These are phyloP conservation scores for Argynnis bischoffii DNA, from an alignment of 2,888 invertebrate genomes.

Conservation along the genomic window DNA sequence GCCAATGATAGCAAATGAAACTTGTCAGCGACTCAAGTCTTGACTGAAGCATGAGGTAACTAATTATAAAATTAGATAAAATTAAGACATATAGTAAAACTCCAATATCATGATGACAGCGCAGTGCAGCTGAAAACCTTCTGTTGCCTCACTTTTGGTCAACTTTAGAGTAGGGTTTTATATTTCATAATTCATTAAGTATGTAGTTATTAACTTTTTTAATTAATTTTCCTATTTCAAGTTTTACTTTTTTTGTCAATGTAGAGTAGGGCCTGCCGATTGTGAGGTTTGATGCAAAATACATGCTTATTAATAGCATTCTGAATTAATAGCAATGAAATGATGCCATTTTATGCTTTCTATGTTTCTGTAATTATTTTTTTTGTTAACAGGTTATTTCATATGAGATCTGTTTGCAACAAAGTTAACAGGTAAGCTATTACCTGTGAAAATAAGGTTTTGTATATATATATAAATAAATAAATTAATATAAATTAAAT, in stretches of 20 bases:
- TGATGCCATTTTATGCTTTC: not conserved
- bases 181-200: conserved; percentile 27
- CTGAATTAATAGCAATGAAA: conserved; percentile 49
- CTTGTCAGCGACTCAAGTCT: not conserved
- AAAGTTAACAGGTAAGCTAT: conserved; percentile 4
- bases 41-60: not conserved
- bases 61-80: not conserved
- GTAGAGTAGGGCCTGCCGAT: conserved; percentile 64
- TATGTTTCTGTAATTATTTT: conserved; percentile 15
- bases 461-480: too few relatives aligned
- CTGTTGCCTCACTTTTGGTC: conserved; percentile 60
- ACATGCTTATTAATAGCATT: conserved; percentile 47
- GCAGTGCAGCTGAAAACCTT: conserved; percentile 79
- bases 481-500: too few relatives aligned
- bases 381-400: conserved; percentile 32
- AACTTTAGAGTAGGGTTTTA: conserved; percentile 54
- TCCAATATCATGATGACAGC: conserved; percentile 61
- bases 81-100: not conserved
- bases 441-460: not conserved
- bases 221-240: conserved; percentile 28
- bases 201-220: conserved; percentile 11
- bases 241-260: not conserved
- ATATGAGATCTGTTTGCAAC: not conserved
- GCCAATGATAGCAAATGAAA: not conserved
- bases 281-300: conserved; percentile 69